Base-by-base conservation (phyloP, 2,113 vertebrate genomes). In the Mystacornis crossleyi region DNA sequence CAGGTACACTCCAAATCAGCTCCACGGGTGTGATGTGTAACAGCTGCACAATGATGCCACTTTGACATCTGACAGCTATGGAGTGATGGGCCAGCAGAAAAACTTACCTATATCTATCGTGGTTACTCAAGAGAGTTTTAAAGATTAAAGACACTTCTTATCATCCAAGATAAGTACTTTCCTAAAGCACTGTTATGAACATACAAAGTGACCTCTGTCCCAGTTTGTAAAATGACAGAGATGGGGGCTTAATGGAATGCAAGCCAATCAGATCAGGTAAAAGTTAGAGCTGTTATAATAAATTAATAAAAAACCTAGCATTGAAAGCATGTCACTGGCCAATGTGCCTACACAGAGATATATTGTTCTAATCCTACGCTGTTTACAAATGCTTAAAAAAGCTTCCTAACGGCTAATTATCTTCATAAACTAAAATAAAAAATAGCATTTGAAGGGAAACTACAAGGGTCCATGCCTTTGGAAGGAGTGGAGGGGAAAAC, bases 31-130 rank as follows among this genome's bases (percentile, higher is more conserved):
- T 6, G 2, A 26, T 16, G 8, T 2, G n/a, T 3, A 45, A 28
- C 2, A n/a, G 15, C 2, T 80, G 50, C 53, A 57, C 20, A 38
- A 3, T 1, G 5, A 38, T 0, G 0, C 14, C n/a, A 28, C 34
- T 61, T 10, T 2, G 25, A 54, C 60, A 47, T 31, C 1, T 19
- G 18, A 62, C 21, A 92, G 33, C 38, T 25, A 3, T 2, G 9
- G 50, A 92, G 14, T 3, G 20, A 53, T 13, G 25, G 19, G 31
- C 26, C 4, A 6, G 21, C 36, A 72, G n/a, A 50, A 55, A 11
- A 74, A 51, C 18, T 54, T 34, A 25, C 16, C n/a, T 60, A 0
- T 9, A 34, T 21, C 48, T 23, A 45, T 17, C 10, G 50, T 6
- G 7, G n/a, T 34, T 78, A 60, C 14, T 61, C 34, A 54, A 65